Conservation (phyloP, 2,888 invertebrate genomes). For the Acleris holmiana region DNA sequence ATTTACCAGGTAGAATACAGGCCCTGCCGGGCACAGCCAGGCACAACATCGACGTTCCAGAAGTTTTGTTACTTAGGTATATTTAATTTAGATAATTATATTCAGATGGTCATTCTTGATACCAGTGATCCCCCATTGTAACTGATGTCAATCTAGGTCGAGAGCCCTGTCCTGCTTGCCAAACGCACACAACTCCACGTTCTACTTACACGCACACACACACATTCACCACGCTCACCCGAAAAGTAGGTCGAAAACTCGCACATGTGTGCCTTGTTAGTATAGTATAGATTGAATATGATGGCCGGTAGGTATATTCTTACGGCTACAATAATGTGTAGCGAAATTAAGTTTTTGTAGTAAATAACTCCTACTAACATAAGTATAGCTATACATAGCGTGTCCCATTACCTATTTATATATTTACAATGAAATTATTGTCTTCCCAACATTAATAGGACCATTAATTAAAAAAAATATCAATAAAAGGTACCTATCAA, state of each 20-base stretch:
- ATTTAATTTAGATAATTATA: not conserved
- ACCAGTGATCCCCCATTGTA: constrained; percentile 20
- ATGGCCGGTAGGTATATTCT: not conserved
- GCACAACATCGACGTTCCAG: too few relatives aligned
- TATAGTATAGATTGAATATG: constrained; percentile 3
- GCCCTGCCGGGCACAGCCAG: too few relatives aligned
- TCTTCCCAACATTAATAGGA: too few relatives aligned
- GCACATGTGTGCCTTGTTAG: constrained; percentile 57
- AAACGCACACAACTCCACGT: constrained; percentile 56
- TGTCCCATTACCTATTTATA: too few relatives aligned
- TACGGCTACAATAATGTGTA: too few relatives aligned
- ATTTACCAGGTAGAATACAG: too few relatives aligned
- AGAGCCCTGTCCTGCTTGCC: constrained; percentile 63
- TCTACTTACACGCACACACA: constrained; percentile 46
- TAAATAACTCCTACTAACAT: too few relatives aligned
- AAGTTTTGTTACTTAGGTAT: not conserved
- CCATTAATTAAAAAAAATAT: too few relatives aligned
- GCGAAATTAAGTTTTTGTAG: too few relatives aligned
- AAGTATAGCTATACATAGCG: too few relatives aligned
- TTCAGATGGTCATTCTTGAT: constrained; percentile 8
- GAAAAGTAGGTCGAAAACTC: constrained; percentile 70
- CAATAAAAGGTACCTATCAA: too few relatives aligned
- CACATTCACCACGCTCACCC: constrained; percentile 49
- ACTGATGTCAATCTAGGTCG: constrained; percentile 62
- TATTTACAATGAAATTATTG: too few relatives aligned